phyloP scores from a whole-genome alignment of 2,113 vertebrate genomes.

The Oriolus oriolus region DNA sequence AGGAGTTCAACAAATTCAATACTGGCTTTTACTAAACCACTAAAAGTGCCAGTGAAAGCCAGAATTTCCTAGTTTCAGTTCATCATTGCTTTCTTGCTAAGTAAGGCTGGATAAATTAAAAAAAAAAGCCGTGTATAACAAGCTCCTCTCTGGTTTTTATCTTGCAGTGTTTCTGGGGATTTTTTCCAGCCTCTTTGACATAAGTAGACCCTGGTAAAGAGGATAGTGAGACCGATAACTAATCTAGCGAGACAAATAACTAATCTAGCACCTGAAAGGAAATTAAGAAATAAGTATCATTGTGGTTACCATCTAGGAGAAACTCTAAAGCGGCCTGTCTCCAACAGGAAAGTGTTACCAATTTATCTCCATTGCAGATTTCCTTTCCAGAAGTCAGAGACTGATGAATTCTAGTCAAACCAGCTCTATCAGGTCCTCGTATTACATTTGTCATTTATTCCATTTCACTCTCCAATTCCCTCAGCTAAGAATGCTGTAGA shows the following conservation, averaged over 20 bases:
- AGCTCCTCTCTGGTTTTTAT: neutral
- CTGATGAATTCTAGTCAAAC: neutral
- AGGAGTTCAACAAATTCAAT: neutral
- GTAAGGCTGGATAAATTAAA: neutral
- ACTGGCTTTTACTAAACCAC: neutral
- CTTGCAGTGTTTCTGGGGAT: neutral
- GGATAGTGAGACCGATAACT: neutral
- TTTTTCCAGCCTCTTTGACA: neutral
- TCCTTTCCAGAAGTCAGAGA: neutral
- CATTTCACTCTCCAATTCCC: neutral
- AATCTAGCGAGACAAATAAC: neutral
- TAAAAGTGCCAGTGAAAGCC: neutral
- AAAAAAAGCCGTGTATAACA: neutral
- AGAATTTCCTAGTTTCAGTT: neutral
- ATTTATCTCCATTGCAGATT: neutral
- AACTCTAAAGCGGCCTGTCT: neutral
- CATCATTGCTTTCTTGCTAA: neutral
- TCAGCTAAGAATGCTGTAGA: neutral
- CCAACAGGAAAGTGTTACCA: neutral
- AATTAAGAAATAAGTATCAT: neutral
- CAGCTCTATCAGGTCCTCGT: neutral
- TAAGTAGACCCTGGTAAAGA: neutral
- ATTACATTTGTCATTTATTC: neutral
- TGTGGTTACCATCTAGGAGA: neutral
- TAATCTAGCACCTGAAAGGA: neutral